A percentile compares a stretch with the other conserved stretches of the same genome.
Evolutionary conservation across 2,888 invertebrate species (phyloP).

Genomic region (Clunio marinus): DNA sequence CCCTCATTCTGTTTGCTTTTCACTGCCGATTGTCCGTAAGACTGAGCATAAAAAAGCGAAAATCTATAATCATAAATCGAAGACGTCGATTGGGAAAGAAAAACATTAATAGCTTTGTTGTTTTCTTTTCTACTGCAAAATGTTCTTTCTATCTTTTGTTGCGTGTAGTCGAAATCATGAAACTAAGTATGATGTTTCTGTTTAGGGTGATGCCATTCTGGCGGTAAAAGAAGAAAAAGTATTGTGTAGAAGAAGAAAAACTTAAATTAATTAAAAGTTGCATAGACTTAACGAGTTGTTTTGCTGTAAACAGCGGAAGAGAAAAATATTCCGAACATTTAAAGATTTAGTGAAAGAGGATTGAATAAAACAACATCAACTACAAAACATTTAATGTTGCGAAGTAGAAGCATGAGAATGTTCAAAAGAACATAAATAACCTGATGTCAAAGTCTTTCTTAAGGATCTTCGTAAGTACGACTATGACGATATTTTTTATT

Average conservation of each 20-base stretch:
- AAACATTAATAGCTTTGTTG: slow-evolving; percentile 9
- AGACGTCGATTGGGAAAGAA: background rate
- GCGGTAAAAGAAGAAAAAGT: too few species aligned
- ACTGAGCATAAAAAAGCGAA: background rate
- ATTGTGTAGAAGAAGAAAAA: too few species aligned
- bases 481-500: background rate
- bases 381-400: background rate
- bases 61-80: slow-evolving; percentile 19
- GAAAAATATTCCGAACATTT: too few species aligned
- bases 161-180: too few species aligned
- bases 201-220: too few species aligned
- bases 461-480: too few species aligned
- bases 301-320: too few species aligned
- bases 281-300: too few species aligned
- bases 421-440: slow-evolving; percentile 9
- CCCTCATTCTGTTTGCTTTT: background rate
- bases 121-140: background rate
- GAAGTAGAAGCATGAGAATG: too few species aligned
- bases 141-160: slow-evolving; percentile 16
- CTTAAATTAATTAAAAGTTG: too few species aligned
- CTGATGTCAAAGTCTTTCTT: background rate
- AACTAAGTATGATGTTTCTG: too few species aligned
- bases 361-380: background rate
- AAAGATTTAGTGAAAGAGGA: too few species aligned
- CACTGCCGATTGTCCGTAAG: slow-evolving; percentile 4